Evolutionary conservation across 2,888 invertebrate species (phyloP).

Genomic region (Chymomyza caudatula): DNA sequence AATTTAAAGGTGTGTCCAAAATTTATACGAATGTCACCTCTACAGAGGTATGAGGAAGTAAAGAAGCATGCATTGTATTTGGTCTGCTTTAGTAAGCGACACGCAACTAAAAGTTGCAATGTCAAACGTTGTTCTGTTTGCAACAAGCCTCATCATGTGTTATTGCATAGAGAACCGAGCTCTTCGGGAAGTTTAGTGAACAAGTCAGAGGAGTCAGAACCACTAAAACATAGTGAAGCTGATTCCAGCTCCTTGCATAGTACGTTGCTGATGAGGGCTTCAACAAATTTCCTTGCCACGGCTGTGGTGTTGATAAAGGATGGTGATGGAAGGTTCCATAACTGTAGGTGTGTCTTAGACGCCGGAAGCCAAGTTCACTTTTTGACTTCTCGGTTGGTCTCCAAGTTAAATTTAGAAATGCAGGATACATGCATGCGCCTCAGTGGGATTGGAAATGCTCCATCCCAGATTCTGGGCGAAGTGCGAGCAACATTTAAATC

Average conservation of each 20-base stretch:
- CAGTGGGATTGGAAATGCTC: neutral
- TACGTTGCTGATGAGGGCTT: neutral
- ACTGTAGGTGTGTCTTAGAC: constrained; percentile 5
- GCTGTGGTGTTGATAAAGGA: neutral
- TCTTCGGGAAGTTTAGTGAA: too few relatives aligned
- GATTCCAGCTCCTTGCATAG: neutral
- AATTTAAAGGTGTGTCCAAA: constrained; percentile 4
- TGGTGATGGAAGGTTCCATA: neutral
- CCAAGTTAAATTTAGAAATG: neutral
- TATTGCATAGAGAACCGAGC: constrained; percentile 5
- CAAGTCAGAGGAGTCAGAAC: neutral
- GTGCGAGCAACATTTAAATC: constrained; percentile 5
- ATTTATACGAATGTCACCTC: neutral
- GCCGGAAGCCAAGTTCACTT: constrained; percentile 8
- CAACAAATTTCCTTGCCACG: constrained; percentile 7
- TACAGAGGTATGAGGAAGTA: neutral
- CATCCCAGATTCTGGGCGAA: neutral
- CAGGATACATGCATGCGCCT: neutral
- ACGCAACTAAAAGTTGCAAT: neutral
- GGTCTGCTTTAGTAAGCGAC: constrained; percentile 5
- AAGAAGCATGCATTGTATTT: neutral
- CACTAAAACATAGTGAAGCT: neutral
- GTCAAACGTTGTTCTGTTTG: neutral
- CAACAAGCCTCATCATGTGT: constrained; percentile 10
- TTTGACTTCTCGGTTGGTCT: constrained; percentile 3